phyloP scores from a whole-genome alignment of 2,113 vertebrate genomes.

The Saccopteryx bilineata region DNA sequence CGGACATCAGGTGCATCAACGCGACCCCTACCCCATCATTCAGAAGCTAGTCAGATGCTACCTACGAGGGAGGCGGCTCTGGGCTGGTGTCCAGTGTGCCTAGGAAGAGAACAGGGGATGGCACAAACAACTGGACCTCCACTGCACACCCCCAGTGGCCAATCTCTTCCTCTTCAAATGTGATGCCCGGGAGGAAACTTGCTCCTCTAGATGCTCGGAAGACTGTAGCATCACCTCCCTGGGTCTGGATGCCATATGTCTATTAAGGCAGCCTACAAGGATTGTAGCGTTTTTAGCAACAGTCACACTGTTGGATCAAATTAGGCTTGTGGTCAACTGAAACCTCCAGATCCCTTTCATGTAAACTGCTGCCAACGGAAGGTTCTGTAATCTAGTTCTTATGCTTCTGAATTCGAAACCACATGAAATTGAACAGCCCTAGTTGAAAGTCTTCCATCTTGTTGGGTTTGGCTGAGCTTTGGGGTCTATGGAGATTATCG shows the following conservation, averaged over 20 bases:
- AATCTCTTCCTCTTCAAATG: not conserved
- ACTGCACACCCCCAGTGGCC: fast-evolving
- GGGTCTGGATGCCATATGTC: constrained; percentile 70
- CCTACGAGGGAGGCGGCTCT: not conserved
- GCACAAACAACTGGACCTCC: not conserved
- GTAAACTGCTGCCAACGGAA: constrained; percentile 67
- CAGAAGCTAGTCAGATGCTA: not conserved
- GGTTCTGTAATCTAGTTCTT: constrained; percentile 74
- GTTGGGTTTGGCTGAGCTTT: constrained; percentile 59
- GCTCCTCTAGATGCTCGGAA: not conserved
- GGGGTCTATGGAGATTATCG: not conserved
- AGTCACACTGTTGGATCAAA: constrained; percentile 76
- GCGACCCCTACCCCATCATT: not conserved
- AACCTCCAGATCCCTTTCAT: constrained; percentile 78
- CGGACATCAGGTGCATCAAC: too few relatives aligned
- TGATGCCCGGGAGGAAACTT: not conserved
- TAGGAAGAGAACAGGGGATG: not conserved
- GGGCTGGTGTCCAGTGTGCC: not conserved
- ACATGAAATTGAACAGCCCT: constrained; percentile 69
- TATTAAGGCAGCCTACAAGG: constrained; percentile 13
- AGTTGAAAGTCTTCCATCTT: constrained; percentile 75
- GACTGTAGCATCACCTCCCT: not conserved
- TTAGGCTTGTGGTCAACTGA: constrained; percentile 74
- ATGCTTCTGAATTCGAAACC: constrained; percentile 81
- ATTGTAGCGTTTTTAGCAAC: constrained; percentile 57